Conservation (phyloP, 2,797 vertebrate genomes). For the Scolopax bukidnonensis region DNA sequence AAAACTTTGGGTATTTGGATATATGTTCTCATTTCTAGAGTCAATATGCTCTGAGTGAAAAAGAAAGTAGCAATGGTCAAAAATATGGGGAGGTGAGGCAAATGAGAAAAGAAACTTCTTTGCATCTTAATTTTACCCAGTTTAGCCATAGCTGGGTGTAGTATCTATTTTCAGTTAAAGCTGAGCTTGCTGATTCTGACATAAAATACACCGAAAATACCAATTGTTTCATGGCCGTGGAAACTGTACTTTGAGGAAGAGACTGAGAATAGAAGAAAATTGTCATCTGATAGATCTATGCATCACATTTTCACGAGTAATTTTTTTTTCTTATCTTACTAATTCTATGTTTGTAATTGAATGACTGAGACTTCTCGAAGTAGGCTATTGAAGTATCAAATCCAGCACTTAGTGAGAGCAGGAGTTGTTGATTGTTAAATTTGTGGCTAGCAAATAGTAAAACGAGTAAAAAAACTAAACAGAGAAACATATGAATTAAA, state of each 20-base stretch:
- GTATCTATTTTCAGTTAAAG: background rate
- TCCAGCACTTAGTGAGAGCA: background rate
- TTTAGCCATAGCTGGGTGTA: background rate
- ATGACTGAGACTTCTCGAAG: too few species aligned
- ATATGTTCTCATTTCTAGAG: background rate
- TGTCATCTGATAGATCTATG: background rate
- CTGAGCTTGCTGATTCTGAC: background rate
- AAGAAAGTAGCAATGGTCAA: background rate
- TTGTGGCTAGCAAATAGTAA: background rate
- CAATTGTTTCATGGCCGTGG: background rate
- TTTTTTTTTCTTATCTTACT: too few species aligned
- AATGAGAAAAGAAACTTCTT: background rate
- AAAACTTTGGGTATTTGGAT: background rate
- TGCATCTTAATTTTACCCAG: background rate
- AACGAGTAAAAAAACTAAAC: background rate
- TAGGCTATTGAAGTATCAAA: background rate
- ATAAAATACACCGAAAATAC: background rate
- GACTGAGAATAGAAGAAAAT: background rate
- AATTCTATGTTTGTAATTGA: too few species aligned
- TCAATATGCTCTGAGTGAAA: background rate
- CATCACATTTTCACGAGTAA: background rate
- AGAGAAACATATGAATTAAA: background rate
- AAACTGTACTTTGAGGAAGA: background rate
- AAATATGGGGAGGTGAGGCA: background rate
- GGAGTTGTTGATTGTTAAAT: background rate